Evolutionary conservation across 2,888 invertebrate genomes (phyloP).

Genomic region (Nephrotoma guestfalica): DNA sequence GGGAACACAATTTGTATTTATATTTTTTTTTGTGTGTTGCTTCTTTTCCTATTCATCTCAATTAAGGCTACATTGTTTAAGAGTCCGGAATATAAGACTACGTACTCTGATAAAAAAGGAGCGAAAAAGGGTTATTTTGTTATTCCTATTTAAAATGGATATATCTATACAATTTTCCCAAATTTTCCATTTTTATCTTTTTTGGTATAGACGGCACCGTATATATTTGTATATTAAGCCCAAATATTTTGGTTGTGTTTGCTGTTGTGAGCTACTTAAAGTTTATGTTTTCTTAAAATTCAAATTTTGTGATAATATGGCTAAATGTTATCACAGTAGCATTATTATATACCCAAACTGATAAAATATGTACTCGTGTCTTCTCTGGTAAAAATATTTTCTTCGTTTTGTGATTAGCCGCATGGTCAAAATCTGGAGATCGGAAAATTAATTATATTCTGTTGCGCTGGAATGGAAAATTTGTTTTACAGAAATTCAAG

Average conservation of each 20-base stretch:
- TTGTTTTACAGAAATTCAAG: not conserved
- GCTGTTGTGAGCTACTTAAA: not conserved
- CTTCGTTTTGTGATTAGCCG: not conserved
- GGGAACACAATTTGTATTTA: not conserved
- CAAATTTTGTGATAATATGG: not conserved
- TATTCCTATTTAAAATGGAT: not conserved
- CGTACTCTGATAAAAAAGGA: not conserved
- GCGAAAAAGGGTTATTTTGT: not conserved
- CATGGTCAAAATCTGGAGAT: not conserved
- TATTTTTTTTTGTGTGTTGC: not conserved
- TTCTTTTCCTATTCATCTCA: not conserved
- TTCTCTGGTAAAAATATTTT: not conserved
- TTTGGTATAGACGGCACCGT: not conserved
- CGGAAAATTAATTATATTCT: not conserved
- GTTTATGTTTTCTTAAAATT: not conserved
- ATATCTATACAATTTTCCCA: not conserved
- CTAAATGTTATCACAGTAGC: not conserved
- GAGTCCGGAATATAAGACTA: too few species aligned
- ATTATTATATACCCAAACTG: not conserved
- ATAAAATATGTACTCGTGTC: too few species aligned
- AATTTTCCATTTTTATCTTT: not conserved
- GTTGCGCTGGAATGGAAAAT: not conserved
- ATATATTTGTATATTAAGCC: not conserved
- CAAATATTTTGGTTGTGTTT: not conserved
- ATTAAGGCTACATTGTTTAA: not conserved